phyloP scores from a whole-genome alignment of 2,113 vertebrate species.

The Silurus asotus region DNA sequence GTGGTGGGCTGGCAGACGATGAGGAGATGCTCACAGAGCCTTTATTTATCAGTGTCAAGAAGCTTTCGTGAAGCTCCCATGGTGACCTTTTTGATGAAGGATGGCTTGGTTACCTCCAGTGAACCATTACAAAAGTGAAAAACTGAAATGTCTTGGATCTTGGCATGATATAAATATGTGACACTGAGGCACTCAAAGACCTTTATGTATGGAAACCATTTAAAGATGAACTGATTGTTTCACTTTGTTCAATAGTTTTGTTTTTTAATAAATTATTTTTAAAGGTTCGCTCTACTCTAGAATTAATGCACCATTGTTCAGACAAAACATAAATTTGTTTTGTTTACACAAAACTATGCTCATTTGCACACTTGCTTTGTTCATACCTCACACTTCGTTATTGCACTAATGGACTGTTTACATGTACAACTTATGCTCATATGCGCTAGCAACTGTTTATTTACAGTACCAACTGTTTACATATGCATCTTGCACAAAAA shows the following conservation, averaged over 20 bases:
- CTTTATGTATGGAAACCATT: background rate
- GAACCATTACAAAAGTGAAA: constrained; percentile 58
- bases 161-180: constrained; percentile 16
- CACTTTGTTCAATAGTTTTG: background rate
- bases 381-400: too few relatives aligned
- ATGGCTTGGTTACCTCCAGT: constrained; percentile 59
- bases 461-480: too few relatives aligned
- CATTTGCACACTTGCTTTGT: too few relatives aligned
- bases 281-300: background rate
- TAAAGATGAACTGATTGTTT: background rate
- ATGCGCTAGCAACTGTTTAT: too few relatives aligned
- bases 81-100: constrained; percentile 61
- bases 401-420: too few relatives aligned
- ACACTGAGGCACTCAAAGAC: background rate
- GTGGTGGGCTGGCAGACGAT: constrained; percentile 58
- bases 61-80: constrained; percentile 64
- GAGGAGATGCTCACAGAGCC: constrained; percentile 57
- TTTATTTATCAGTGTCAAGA: constrained; percentile 68
- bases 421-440: too few relatives aligned
- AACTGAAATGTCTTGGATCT: background rate
- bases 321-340: background rate
- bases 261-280: background rate
- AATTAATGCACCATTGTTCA: background rate
- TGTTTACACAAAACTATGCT: too few relatives aligned
- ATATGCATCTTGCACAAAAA: too few relatives aligned